Evolutionary conservation across 1,140 invertebrate genomes (phyloP).

Genomic region (Tetragnatha versicolor): DNA sequence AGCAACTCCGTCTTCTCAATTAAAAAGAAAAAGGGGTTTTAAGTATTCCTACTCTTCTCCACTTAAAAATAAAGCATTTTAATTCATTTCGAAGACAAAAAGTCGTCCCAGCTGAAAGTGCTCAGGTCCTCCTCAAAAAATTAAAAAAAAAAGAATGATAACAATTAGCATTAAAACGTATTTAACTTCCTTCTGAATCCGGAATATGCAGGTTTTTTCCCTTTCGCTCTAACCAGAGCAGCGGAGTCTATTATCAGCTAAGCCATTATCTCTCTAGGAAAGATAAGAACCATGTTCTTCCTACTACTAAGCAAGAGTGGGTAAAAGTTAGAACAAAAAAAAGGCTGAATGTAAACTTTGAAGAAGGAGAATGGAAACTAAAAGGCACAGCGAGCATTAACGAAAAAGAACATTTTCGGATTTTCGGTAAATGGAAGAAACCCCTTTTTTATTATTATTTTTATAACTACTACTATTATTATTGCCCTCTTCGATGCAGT

Average conservation of each 20-base stretch:
- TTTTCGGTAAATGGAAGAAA: background rate
- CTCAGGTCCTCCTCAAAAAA: background rate
- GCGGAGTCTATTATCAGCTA: slow-evolving; percentile 15
- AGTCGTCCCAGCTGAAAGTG: background rate
- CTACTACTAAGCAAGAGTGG: background rate
- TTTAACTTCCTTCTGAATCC: background rate
- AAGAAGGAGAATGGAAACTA: background rate
- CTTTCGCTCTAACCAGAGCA: no score
- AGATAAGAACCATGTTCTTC: background rate
- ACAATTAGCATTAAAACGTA: slow-evolving; percentile 4
- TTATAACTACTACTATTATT: no score
- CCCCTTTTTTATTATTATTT: background rate
- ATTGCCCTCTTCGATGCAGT: no score
- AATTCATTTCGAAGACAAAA: background rate
- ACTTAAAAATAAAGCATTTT: slow-evolving; percentile 10
- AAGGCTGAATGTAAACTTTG: slow-evolving; percentile 1
- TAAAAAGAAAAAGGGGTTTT: no score
- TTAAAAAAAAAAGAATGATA: background rate
- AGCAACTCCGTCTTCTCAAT: no score
- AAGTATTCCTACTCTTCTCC: background rate
- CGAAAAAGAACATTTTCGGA: background rate
- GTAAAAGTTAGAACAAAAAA: background rate
- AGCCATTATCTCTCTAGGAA: background rate
- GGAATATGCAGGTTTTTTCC: background rate
- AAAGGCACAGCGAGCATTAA: background rate